Conservation (phyloP, 1,140 invertebrate genomes). For the Megathymus violae region DNA sequence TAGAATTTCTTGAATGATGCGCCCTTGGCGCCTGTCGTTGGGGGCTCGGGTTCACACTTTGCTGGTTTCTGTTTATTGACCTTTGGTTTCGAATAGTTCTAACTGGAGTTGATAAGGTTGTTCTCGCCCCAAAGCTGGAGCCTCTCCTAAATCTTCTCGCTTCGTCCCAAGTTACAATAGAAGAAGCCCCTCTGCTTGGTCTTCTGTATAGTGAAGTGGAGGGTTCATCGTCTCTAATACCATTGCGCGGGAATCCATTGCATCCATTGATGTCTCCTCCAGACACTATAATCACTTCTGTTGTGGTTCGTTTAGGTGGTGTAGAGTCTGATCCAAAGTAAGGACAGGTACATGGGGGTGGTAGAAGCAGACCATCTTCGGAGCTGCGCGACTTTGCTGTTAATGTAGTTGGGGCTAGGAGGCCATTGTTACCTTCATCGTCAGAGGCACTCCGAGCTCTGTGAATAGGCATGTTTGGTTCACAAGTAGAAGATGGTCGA, state of each 20-base stretch:
- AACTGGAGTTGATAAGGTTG: constrained; percentile 73
- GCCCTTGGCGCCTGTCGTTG: constrained; percentile 85
- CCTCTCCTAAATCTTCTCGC: constrained; percentile 77
- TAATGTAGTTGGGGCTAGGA: constrained; percentile 64
- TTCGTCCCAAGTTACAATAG: constrained; percentile 87
- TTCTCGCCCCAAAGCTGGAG: constrained; percentile 86
- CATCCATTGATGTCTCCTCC: constrained; percentile 72
- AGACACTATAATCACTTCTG: constrained; percentile 75
- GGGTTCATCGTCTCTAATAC: constrained; percentile 75
- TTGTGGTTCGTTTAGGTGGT: constrained; percentile 70
- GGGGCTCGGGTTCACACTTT: constrained; percentile 81
- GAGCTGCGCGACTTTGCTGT: constrained; percentile 73
- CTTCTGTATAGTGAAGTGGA: constrained; percentile 70
- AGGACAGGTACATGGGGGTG: constrained; percentile 90
- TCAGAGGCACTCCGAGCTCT: constrained; percentile 75
- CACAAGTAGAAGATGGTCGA: constrained; percentile 62
- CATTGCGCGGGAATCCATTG: constrained; percentile 70
- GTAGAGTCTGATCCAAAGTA: constrained; percentile 88
- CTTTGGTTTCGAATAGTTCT: constrained; percentile 72
- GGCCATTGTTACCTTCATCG: constrained; percentile 72
- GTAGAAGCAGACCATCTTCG: constrained; percentile 84
- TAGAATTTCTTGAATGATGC: constrained; percentile 90
- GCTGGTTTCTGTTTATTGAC: constrained; percentile 64
- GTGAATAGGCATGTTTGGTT: constrained; percentile 58
- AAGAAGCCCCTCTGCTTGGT: constrained; percentile 71